Conservation (phyloP, 1,140 invertebrate species). For the Phortica variegata region DNA sequence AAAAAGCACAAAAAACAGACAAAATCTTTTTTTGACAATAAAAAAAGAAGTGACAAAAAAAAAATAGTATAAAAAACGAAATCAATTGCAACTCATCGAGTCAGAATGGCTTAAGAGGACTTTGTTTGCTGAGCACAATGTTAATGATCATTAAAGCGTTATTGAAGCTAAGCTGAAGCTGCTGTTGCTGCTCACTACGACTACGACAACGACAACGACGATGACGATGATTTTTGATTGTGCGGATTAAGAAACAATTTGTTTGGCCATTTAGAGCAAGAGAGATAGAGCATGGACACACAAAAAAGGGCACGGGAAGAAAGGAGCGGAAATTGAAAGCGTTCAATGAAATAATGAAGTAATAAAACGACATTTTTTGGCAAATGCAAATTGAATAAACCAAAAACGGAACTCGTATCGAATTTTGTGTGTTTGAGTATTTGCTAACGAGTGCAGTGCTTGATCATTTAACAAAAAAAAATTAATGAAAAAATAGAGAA, state of each 20-base stretch:
- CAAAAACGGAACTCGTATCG: slow-evolving; percentile 20
- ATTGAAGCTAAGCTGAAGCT: slow-evolving; percentile 6
- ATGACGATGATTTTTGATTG: slow-evolving; percentile 10
- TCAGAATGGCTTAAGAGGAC: slow-evolving; percentile 22
- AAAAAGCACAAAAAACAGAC: no score
- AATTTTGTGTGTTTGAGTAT: not conserved
- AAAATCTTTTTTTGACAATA: no score
- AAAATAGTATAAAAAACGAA: slow-evolving; percentile 21
- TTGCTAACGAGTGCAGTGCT: not conserved
- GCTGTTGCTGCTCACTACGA: slow-evolving; percentile 5
- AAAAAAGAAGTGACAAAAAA: no score
- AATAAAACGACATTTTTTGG: slow-evolving; percentile 24
- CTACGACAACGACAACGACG: slow-evolving; percentile 20
- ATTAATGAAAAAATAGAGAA: not conserved
- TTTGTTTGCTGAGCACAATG: slow-evolving; percentile 16
- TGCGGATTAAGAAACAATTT: slow-evolving; percentile 45
- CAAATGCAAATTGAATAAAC: slow-evolving; percentile 40
- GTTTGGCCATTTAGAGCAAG: not conserved
- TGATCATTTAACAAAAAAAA: not conserved
- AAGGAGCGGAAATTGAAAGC: slow-evolving; percentile 13
- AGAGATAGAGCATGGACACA: slow-evolving; percentile 1
- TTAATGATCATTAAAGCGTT: slow-evolving; percentile 3
- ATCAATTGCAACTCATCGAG: slow-evolving; percentile 18
- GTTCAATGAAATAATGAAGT: slow-evolving; percentile 38
- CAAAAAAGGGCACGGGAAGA: slow-evolving; percentile 1